Base-by-base conservation (phyloP, 2,113 vertebrate species). In the Labeo catla region DNA sequence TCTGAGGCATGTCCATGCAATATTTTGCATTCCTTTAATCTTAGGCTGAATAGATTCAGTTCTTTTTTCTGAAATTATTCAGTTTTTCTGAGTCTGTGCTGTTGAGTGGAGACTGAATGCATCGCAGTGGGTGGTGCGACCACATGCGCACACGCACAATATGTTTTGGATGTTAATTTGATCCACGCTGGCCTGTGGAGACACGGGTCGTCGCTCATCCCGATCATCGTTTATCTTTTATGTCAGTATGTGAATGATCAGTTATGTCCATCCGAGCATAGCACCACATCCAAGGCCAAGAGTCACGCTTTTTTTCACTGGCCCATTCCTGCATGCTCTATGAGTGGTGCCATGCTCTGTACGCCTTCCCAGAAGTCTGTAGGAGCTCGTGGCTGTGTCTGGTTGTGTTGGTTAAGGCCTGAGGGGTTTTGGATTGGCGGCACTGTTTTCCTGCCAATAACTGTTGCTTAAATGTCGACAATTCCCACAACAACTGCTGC, bases 341-440 rank as follows among this genome's bases (percentile, higher is more conserved):
- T 65, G 28, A 72, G 80, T 45, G 80, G 73, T 79, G 65, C 57
- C 57, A 63, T 23, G 76, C 16, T 76, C 82, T 70, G 45, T 81
- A 66, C 72, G 83, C 34, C 23, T 86, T 84, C 84, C 81, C 81
- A 88, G 84, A 86, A 86, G 76, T 86, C 81, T 80, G 84, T 74
- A 59, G 79, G 72, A 19, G 84, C 23, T 85, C 28, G 34, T 78
- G 50, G 21, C 50, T 23, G 16, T n/a, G 65, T 84, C 82, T 87
- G 72, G 82, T 50, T 28, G 68, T 50, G 76, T n/a, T 76, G 47
- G 8, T 59, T 68, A 81, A 88, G 73, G 84, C 61, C 84, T 43
- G 36, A 78, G 23, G 63, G 21, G 49, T 70, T 81, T 86, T 81
- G 85, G 78, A 74, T 76, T 76, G 34, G 54, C 68, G 21, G 36